Base-by-base conservation (phyloP, 2,797 vertebrate genomes). In the Hypotaenidia philippensis region DNA sequence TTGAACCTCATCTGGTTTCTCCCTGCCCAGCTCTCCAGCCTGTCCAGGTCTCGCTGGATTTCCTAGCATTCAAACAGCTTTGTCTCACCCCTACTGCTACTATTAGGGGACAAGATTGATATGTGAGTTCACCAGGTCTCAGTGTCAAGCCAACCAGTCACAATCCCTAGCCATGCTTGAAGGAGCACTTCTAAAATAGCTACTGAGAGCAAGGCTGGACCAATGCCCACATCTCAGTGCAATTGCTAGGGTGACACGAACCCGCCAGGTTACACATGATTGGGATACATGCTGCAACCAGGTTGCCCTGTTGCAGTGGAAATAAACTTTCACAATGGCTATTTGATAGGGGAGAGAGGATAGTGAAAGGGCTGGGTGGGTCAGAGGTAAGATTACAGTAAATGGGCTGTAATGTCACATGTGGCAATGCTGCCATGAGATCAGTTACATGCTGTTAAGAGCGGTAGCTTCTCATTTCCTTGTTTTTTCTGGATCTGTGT, bases 391-490 rank as follows among this genome's bases (percentile, higher is more conserved):
- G 56, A 76, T 88, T 96, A 57, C 56, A 83, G 59, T 77, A 82
- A 87, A 66, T 22, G 53, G 44, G 29, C 70, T 66, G 31, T 49
- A 87, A 69, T 57, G 50, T 41, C 82, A 70, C 72, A 50, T 20
- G 50, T 22, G 0, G 61, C 55, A 75, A 47, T 8, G 91, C 79
- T 80, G 55, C 79, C 74, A 4, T 72, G 41, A 79, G 92, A 92
- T 87, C 83, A 76, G 59, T 78, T 83, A 60, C n/a, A 6, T 36
- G 20, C 31, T 2, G 3, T 82, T 76, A 50, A 56, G 79, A 87
- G 70, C 20, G 29, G 79, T 47, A 91, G 38, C 32, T 94, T 77
- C 85, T 90, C 82, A 56, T 93, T 91, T 94, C 95, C 89, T 94
- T 94, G 69, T 59, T 91, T 95, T 92, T 90, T 82, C 76, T 89